Evolutionary conservation across 2,888 invertebrate species (phyloP).

Genomic region (Calameuta filiformis): DNA sequence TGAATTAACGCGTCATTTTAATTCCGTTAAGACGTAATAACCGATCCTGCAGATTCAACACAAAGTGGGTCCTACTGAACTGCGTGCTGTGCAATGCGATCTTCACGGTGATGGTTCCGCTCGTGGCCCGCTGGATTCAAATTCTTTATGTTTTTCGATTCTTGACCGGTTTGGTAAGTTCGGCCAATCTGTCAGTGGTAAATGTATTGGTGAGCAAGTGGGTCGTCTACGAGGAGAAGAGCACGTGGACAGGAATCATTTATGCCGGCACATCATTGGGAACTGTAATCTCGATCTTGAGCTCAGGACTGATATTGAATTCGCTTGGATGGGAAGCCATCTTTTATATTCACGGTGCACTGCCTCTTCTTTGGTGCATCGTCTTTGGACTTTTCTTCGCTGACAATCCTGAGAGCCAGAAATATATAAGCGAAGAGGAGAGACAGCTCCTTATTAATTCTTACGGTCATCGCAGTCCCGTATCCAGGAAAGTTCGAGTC

Average conservation of each 20-base stretch:
- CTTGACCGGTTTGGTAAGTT: slow-evolving; percentile 52
- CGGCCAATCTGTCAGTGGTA: slow-evolving; percentile 59
- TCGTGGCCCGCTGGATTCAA: slow-evolving; percentile 32
- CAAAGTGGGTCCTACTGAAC: slow-evolving; percentile 52
- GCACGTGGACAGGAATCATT: slow-evolving; percentile 59
- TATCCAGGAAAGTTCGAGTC: slow-evolving; percentile 28
- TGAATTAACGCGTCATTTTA: background rate
- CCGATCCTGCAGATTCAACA: slow-evolving; percentile 49
- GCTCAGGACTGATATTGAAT: slow-evolving; percentile 54
- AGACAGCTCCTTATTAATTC: slow-evolving; percentile 52
- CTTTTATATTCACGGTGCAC: slow-evolving; percentile 57
- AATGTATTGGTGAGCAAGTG: slow-evolving; percentile 61
- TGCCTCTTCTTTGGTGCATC: slow-evolving; percentile 57
- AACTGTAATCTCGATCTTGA: slow-evolving; percentile 59
- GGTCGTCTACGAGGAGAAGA: slow-evolving; percentile 61
- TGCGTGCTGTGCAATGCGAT: slow-evolving; percentile 53
- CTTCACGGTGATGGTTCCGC: slow-evolving; percentile 53
- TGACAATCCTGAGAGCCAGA: slow-evolving; percentile 62
- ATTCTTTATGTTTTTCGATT: slow-evolving; percentile 49
- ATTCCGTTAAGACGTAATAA: background rate
- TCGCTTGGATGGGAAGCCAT: slow-evolving; percentile 53
- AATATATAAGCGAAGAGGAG: slow-evolving; percentile 60
- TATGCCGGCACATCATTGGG: slow-evolving; percentile 59
- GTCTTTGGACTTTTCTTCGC: slow-evolving; percentile 53
- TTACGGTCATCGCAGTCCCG: slow-evolving; percentile 54